Evolutionary conservation across 2,888 invertebrate genomes (phyloP).

Genomic region (Platycheirus albimanus): DNA sequence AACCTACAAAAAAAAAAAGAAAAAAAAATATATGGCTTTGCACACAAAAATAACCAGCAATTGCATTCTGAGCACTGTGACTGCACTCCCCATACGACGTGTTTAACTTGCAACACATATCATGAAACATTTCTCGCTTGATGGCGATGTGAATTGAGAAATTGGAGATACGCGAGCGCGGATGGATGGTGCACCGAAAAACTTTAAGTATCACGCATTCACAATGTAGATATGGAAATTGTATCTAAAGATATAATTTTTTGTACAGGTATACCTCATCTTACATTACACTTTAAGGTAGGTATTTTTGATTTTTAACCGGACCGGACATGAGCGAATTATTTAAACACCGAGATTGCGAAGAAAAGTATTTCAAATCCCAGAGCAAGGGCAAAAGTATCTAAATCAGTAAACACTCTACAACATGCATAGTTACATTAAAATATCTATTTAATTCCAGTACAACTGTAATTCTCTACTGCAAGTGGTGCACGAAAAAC

Average conservation of each 20-base stretch:
- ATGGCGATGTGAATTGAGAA: conserved; percentile 27
- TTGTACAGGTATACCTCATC: neutral
- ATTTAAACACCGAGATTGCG: conserved; percentile 2
- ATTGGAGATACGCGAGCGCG: conserved; percentile 39
- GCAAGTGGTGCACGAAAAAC: conserved; percentile 8
- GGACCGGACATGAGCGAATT: conserved; percentile 1
- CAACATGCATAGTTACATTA: too few relatives aligned
- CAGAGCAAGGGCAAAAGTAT: conserved; percentile 21
- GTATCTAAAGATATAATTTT: neutral
- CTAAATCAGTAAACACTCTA: conserved; percentile 65
- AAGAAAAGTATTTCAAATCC: conserved; percentile 7
- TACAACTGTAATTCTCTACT: conserved; percentile 15
- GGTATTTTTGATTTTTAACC: neutral
- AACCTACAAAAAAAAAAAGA: conserved; percentile 57
- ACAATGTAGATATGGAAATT: neutral
- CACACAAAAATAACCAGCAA: conserved; percentile 59
- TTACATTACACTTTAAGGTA: conserved; percentile 3
- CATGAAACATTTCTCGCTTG: conserved; percentile 6
- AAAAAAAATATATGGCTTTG: conserved; percentile 17
- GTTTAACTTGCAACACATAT: neutral
- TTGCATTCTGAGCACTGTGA: conserved; percentile 54
- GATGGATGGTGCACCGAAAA: conserved; percentile 47
- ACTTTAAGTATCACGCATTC: conserved; percentile 23
- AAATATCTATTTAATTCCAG: conserved; percentile 27
- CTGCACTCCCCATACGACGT: conserved; percentile 13